Base-by-base conservation (phyloP, 2,797 vertebrate genomes). In the Lacerta bilineata region DNA sequence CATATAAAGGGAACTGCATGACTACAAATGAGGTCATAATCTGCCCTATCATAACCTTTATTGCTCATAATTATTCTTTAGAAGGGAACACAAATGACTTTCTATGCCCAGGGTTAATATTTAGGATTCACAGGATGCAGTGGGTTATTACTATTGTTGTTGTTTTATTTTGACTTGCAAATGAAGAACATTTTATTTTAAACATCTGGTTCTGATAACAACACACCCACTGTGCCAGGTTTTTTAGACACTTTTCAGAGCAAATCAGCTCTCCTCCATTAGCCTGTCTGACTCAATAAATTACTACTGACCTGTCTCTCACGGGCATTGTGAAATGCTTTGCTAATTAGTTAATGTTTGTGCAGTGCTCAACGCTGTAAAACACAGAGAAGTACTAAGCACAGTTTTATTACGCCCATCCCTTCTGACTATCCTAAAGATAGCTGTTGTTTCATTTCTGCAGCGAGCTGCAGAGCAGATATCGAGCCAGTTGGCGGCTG, bases 331-430 rank as follows among this genome's bases (percentile, higher is more conserved):
- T 85, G 86, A 69, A 85, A 81, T 88, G 50, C 64, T 78, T 88
- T 91, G 89, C 91, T 87, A 80, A 88, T 90, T 91, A 71, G 80
- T 46, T 76, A 85, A 84, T 88, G 88, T 92, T 91, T 92, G 79
- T 75, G 68, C 39, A 86, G 41, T 72, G 20, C 20, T 82, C 55
- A 86, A 88, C 75, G 46, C 74, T 33, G 66, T 80, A 76, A 93
- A 92, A 15, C 5, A 18, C 33, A 78, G 29, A 88, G 27, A 66
- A 1, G 0, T 92, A 76, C 85, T 29, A 4, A 91, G 84, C 85
- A 17, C 18, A 43, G 4, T 79, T 90, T 55, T 86, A 77, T 75
- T 8, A 10, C 5, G 29, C 33, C 25, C 2, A 55, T 86, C 71
- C 59, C 71, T 50, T 75, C 72, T 33, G 27, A 81, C 27, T 55